Evolutionary conservation across 1,140 invertebrate species (phyloP).

Genomic region (Eurosta solidaginis): DNA sequence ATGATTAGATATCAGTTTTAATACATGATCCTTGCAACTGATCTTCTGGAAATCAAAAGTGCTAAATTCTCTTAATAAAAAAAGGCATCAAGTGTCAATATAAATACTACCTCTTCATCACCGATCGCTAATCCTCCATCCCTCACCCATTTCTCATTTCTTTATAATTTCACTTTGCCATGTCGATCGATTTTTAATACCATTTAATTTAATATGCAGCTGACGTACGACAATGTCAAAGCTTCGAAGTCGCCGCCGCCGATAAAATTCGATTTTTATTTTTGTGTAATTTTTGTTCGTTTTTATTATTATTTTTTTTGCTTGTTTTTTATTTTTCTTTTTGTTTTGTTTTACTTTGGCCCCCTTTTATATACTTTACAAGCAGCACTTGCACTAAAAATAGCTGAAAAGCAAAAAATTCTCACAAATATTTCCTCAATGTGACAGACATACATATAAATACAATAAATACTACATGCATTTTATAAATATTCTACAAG

Average conservation of each 20-base stretch:
- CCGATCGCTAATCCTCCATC: not conserved
- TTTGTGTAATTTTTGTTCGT: no score
- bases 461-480: slow-evolving; percentile 35
- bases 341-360: not conserved
- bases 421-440: not conserved
- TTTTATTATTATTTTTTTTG: no score
- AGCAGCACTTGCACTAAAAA: slow-evolving; percentile 33
- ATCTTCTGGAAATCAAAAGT: no score
- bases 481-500: slow-evolving; percentile 41
- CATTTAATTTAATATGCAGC: slow-evolving; percentile 59
- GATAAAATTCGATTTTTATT: slow-evolving; percentile 29
- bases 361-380: not conserved
- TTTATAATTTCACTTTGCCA: not conserved
- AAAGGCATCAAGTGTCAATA: no score
- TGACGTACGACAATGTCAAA: slow-evolving; percentile 44
- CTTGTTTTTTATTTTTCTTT: no score
- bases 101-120: no score
- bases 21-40: no score
- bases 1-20: no score
- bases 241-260: slow-evolving; percentile 2
- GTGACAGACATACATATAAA: not conserved
- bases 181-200: slow-evolving; percentile 43
- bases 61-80: no score
- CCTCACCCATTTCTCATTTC: not conserved
- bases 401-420: slow-evolving; percentile 30